These are phyloP conservation scores for Polypterus bichir DNA, from an alignment of 2,113 vertebrate species.

Conservation along the genomic window DNA sequence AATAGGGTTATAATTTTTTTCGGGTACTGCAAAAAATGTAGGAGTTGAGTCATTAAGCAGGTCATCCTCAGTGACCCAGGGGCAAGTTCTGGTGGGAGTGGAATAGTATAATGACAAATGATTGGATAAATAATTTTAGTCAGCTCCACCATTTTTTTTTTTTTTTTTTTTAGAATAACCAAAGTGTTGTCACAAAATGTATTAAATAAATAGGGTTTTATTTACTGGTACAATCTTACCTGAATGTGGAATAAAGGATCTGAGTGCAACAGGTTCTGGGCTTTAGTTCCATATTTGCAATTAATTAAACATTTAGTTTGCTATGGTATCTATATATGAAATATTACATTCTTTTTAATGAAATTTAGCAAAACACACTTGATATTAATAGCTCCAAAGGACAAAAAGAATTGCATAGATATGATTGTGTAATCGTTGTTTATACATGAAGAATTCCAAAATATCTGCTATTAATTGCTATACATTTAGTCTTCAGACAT, in stretches of 20 bases:
- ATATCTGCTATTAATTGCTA: too few relatives aligned
- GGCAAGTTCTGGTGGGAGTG: neutral
- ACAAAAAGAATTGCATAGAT: too few relatives aligned
- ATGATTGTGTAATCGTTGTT: too few relatives aligned
- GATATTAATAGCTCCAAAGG: too few relatives aligned
- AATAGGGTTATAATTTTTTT: conserved; percentile 35
- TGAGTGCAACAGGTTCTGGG: too few relatives aligned
- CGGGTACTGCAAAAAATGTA: conserved; percentile 35
- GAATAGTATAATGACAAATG: conserved; percentile 1
- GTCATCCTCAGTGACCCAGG: conserved; percentile 16
- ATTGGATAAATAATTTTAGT: neutral
- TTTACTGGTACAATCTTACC: neutral
- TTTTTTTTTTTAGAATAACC: neutral
- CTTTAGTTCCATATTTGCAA: too few relatives aligned
- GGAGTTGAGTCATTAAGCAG: conserved; percentile 35
- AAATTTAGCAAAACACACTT: too few relatives aligned
- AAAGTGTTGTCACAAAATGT: neutral
- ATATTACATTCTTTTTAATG: too few relatives aligned
- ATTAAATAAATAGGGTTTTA: neutral
- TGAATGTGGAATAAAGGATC: neutral
- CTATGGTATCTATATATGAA: too few relatives aligned
- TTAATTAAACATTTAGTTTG: too few relatives aligned
- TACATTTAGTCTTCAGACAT: too few relatives aligned
- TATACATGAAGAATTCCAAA: too few relatives aligned
- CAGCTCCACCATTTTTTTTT: neutral